These are phyloP conservation scores for Leptinotarsa lineolata DNA, from an alignment of 1,140 invertebrate species.

Conservation along the genomic window DNA sequence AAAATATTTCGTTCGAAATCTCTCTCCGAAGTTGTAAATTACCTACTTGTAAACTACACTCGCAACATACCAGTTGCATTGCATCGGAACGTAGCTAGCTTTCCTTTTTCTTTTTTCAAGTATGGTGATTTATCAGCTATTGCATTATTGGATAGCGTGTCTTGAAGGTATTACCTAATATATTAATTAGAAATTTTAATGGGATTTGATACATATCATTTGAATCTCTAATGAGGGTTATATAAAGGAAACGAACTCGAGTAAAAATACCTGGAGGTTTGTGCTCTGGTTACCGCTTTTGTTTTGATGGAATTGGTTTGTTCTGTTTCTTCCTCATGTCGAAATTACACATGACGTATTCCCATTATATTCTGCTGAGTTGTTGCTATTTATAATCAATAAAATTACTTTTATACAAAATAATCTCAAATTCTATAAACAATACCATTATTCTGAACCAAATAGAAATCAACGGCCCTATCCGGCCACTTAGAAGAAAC, in stretches of 20 bases:
- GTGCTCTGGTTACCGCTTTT: too few relatives aligned
- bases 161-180: not conserved
- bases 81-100: not conserved
- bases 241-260: not conserved
- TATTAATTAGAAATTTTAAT: conserved; percentile 5
- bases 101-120: not conserved
- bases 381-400: too few relatives aligned
- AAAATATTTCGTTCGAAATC: not conserved
- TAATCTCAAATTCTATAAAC: too few relatives aligned
- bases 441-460: too few relatives aligned
- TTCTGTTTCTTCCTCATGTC: too few relatives aligned
- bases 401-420: too few relatives aligned
- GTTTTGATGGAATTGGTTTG: too few relatives aligned
- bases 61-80: not conserved
- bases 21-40: not conserved
- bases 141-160: not conserved
- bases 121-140: conserved; percentile 1
- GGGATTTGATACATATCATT: conserved; percentile 5
- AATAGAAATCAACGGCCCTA: too few relatives aligned
- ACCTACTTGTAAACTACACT: not conserved
- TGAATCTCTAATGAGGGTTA: conserved; percentile 6
- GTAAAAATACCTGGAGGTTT: too few relatives aligned
- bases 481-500: too few relatives aligned
- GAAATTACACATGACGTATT: too few relatives aligned
- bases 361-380: too few relatives aligned